A percentile compares a stretch with the other conserved stretches of the same genome.
phyloP scores from a whole-genome alignment of 2,888 invertebrate genomes.

The Nasonovia ribisnigri region DNA sequence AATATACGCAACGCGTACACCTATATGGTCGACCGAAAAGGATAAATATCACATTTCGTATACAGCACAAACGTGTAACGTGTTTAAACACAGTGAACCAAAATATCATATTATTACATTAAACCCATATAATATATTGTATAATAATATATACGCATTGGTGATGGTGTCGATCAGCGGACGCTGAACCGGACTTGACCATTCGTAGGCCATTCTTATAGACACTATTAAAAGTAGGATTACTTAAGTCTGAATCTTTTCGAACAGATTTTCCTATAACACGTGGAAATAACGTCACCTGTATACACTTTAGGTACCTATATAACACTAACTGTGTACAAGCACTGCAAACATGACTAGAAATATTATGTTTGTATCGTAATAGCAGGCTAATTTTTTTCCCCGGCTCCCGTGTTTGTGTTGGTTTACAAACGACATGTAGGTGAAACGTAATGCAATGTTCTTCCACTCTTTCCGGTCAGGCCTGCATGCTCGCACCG shows the following conservation, averaged over 20 bases:
- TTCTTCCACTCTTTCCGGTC: slow-evolving; percentile 55
- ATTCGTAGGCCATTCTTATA: background rate
- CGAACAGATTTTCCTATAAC: background rate
- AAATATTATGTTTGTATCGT: slow-evolving; percentile 7
- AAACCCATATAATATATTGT: background rate
- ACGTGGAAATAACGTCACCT: background rate
- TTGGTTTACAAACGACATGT: background rate
- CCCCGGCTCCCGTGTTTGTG: background rate
- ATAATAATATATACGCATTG: background rate
- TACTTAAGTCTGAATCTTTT: background rate
- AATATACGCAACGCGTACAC: background rate
- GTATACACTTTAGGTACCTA: no score
- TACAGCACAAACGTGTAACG: background rate
- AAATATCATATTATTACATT: background rate
- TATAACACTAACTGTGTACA: background rate
- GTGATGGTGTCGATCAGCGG: background rate
- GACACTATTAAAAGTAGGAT: background rate
- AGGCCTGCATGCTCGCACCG: slow-evolving; percentile 40
- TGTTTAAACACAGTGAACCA: background rate
- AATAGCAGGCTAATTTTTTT: slow-evolving; percentile 55
- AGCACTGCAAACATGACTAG: background rate
- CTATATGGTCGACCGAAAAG: slow-evolving; percentile 12
- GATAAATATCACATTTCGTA: background rate
- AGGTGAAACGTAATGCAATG: slow-evolving; percentile 29
- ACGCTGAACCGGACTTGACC: background rate